Evolutionary conservation across 2,797 vertebrate genomes (phyloP).

Genomic region (Cyprinodon diabolis): DNA sequence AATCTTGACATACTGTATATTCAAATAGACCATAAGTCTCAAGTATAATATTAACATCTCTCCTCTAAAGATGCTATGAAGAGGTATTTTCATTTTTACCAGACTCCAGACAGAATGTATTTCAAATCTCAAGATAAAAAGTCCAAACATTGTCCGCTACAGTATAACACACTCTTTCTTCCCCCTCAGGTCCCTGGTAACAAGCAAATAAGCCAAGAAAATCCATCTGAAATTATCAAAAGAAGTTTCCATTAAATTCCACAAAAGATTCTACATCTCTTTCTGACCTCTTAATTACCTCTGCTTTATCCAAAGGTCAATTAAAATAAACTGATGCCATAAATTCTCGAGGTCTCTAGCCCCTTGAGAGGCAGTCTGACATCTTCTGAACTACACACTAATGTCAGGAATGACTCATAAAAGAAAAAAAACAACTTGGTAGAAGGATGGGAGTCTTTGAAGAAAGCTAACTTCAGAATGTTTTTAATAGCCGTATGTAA

Average conservation of each 20-base stretch:
- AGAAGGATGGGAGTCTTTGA: slow-evolving; percentile 42
- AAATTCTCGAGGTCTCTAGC: slow-evolving; percentile 25
- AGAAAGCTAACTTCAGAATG: slow-evolving; percentile 34
- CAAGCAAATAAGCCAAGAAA: slow-evolving; percentile 36
- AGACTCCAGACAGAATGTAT: slow-evolving; percentile 41
- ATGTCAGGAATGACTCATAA: slow-evolving; percentile 47
- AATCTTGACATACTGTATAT: slow-evolving; percentile 35
- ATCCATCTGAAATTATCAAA: slow-evolving; percentile 47
- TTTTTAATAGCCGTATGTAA: background rate
- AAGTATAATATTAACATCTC: slow-evolving; percentile 19
- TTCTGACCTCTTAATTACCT: slow-evolving; percentile 37
- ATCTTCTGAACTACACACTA: slow-evolving; percentile 30
- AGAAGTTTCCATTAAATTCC: slow-evolving; percentile 33
- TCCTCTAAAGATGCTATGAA: slow-evolving; percentile 28
- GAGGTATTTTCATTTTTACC: slow-evolving; percentile 39
- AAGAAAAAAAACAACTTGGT: slow-evolving; percentile 34
- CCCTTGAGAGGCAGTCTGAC: slow-evolving; percentile 28
- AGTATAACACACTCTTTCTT: slow-evolving; percentile 25
- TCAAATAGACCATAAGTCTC: slow-evolving; percentile 37
- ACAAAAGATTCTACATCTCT: slow-evolving; percentile 12
- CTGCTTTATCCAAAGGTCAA: slow-evolving; percentile 36
- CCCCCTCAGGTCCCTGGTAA: slow-evolving; percentile 26
- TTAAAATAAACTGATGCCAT: slow-evolving; percentile 22
- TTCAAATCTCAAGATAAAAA: slow-evolving; percentile 45
- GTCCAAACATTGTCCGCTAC: slow-evolving; percentile 36